Evolutionary conservation across 2,113 vertebrate genomes (phyloP), one percentile per base, ranked within the genome.

Genomic region (Theristicus caerulescens): DNA sequence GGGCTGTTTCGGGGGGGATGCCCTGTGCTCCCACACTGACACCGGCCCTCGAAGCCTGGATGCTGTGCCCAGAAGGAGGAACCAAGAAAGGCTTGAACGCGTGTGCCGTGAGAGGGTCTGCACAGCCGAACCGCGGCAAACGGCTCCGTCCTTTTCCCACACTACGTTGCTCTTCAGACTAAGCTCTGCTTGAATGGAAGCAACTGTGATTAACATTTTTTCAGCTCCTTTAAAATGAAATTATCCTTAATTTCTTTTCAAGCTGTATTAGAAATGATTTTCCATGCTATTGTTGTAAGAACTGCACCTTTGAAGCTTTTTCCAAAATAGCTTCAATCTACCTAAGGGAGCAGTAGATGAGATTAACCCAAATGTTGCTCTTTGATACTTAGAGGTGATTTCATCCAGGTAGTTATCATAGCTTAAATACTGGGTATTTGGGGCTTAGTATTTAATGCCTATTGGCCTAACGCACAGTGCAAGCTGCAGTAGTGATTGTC

Each of bases 71-170:
- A 10, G 81, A n/a, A 86, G 54, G 58, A 71, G 52, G 14, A 65
- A 32, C 47, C 47, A 55, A 27, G 86, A 65, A 12, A 8, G 9
- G 12, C 9, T 38, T 3, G 20, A 71, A 6, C 14, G 2, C 0
- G 0, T 19, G n/a, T 22, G 40, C 71, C 1, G 2, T 0, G 7
- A 4, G 69, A 65, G 54, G 73, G 19, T 29, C 66, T 44, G 47
- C 27, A 1, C 27, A 9, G 90, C 67, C 3, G 8, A 71, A 19
- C 36, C 49, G 17, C 54, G 2, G 27, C 54, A 7, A 20, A 19
- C 3, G 5, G 69, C 76, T 46, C 62, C 1, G 0, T 22, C 1
- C 2, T 38, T 49, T 57, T 52, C 74, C 59, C 71, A 34, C 40
- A 0, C 17, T 9, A 5, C 9, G 1, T 3, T 11, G 36, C 49